Evolutionary conservation across 2,797 vertebrate genomes (phyloP).

Genomic region (Myotis pilosus): DNA sequence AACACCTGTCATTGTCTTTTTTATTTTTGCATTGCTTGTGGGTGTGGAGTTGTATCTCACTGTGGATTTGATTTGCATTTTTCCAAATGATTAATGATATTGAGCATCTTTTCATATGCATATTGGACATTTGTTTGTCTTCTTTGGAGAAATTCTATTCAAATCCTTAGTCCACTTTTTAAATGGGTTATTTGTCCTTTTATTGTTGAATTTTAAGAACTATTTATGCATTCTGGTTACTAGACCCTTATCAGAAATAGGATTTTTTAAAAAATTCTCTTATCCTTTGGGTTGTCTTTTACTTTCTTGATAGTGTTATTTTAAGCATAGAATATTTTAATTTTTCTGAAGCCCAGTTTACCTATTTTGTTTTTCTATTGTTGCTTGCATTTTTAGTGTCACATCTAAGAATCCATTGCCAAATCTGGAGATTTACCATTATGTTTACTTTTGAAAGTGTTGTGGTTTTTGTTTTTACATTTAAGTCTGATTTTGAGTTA

Average conservation of each 20-base stretch:
- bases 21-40: not conserved
- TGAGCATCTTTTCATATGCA: not conserved
- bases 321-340: slow-evolving; percentile 20
- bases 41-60: not conserved
- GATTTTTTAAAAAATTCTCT: not conserved
- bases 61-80: slow-evolving; percentile 37
- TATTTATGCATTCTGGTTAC: not conserved
- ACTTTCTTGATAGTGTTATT: not conserved
- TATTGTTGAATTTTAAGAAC: not conserved
- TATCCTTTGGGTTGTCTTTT: not conserved
- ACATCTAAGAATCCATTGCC: not conserved
- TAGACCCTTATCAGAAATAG: not conserved
- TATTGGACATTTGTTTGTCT: not conserved
- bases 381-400: not conserved
- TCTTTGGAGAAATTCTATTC: slow-evolving; percentile 22
- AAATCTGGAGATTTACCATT: not conserved
- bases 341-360: slow-evolving; percentile 20
- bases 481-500: slow-evolving; percentile 7
- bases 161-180: slow-evolving; percentile 8
- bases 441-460: not conserved
- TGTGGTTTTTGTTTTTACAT: slow-evolving; percentile 7
- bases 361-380: slow-evolving; percentile 23
- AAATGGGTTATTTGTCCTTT: slow-evolving; percentile 3
- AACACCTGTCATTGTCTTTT: not conserved
- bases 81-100: not conserved